Percentiles rank a stretch among this genome's conserved stretches.
Conservation (phyloP, 2,888 invertebrate genomes). For the Ferrisia virgata region DNA sequence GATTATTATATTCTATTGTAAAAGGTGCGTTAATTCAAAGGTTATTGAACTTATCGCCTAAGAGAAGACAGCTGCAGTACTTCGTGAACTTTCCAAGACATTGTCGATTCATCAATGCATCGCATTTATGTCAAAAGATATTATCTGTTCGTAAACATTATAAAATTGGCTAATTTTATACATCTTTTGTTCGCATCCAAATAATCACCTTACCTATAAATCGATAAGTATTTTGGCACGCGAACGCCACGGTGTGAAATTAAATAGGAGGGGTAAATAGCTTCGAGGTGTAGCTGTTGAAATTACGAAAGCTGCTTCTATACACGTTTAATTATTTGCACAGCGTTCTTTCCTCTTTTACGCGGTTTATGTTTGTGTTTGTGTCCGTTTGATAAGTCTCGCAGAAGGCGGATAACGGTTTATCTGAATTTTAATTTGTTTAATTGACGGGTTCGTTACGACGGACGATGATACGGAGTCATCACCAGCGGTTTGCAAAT, state of each 20-base stretch:
- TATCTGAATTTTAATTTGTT: conserved; percentile 16
- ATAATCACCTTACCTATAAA: background rate
- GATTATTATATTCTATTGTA: background rate
- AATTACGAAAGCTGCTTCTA: background rate
- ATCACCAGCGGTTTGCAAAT: background rate
- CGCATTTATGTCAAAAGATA: background rate
- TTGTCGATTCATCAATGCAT: background rate
- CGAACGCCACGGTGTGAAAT: background rate
- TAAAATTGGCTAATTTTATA: background rate
- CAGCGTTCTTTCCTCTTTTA: background rate
- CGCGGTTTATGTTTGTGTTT: background rate
- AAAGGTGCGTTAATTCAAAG: background rate
- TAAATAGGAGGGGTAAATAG: background rate
- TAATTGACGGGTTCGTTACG: background rate
- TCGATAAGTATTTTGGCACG: conserved; percentile 2
- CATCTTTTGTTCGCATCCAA: background rate
- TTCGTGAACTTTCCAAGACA: conserved; percentile 11
- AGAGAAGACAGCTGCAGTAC: conserved; percentile 1
- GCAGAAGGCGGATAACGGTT: conserved; percentile 12
- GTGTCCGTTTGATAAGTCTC: background rate
- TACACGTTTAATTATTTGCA: background rate
- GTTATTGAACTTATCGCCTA: background rate
- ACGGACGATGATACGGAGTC: background rate
- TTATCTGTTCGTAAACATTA: background rate
- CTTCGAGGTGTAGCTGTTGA: background rate